Percentiles rank a stretch among this genome's conserved stretches.
Conservation (phyloP, 2,888 invertebrate species). For the Eilema depressum region DNA sequence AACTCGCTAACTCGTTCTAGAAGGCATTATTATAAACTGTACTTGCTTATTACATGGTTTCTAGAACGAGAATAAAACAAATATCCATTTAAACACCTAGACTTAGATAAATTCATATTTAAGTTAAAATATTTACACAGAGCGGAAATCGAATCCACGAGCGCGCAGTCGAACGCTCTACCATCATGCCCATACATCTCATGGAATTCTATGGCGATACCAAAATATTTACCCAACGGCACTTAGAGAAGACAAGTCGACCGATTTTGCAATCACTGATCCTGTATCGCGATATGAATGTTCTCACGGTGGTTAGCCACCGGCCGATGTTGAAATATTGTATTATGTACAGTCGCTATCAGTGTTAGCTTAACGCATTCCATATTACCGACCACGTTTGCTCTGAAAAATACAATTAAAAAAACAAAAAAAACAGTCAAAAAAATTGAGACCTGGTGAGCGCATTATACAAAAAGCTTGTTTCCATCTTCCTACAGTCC, state of each 20-base stretch:
- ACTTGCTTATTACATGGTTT: too few species aligned
- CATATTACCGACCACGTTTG: neutral
- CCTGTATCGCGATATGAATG: neutral
- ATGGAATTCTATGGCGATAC: neutral
- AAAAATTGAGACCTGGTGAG: too few species aligned
- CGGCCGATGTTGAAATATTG: neutral
- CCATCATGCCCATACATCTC: neutral
- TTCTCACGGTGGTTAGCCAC: conserved; percentile 4
- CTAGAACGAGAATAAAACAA: too few species aligned
- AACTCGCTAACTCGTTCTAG: too few species aligned
- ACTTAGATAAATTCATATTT: too few species aligned
- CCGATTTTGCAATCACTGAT: neutral
- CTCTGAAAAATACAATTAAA: neutral
- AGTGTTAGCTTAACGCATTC: neutral
- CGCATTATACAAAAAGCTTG: too few species aligned
- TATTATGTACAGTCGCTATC: neutral
- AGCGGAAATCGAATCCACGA: neutral
- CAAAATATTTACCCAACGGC: neutral
- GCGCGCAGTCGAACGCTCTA: neutral
- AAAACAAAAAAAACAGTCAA: too few species aligned
- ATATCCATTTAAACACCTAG: too few species aligned
- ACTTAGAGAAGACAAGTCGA: conserved; percentile 1
- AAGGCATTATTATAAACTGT: too few species aligned
- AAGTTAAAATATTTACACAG: neutral
- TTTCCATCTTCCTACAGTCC: too few species aligned